Evolutionary conservation across 2,113 vertebrate genomes (phyloP).

Genomic region (Lophura nycthemera): DNA sequence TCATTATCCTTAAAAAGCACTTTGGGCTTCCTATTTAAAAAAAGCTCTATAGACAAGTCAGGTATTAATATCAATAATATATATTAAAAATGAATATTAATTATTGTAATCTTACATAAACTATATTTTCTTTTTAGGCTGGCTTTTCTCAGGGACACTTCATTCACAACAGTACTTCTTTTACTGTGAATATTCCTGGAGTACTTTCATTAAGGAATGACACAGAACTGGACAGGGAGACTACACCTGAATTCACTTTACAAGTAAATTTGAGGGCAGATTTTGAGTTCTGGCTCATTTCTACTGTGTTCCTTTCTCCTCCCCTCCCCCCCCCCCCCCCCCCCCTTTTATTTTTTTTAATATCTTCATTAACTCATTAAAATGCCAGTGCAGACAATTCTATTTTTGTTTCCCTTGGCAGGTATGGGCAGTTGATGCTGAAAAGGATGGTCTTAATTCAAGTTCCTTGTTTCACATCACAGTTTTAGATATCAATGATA

Average conservation of each 20-base stretch:
- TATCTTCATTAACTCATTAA: background rate
- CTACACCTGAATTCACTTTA: slow-evolving; percentile 68
- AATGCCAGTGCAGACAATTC: background rate
- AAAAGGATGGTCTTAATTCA: slow-evolving; percentile 62
- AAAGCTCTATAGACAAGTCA: background rate
- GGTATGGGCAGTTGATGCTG: slow-evolving; percentile 82
- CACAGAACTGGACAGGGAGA: slow-evolving; percentile 82
- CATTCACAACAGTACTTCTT: slow-evolving; percentile 61
- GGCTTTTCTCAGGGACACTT: slow-evolving; percentile 83
- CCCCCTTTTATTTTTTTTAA: background rate
- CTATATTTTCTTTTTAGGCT: slow-evolving; percentile 24
- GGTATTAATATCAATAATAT: background rate
- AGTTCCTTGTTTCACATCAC: slow-evolving; percentile 78
- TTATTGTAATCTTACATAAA: background rate
- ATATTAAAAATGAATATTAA: background rate
- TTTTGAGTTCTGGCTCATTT: background rate
- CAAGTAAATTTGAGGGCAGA: slow-evolving; percentile 67
- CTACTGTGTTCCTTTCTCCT: background rate
- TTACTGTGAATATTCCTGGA: slow-evolving; percentile 77
- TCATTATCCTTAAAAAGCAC: background rate
- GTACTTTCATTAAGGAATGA: slow-evolving; percentile 73
- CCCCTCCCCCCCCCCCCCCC: no score
- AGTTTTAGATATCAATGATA: slow-evolving; percentile 84
- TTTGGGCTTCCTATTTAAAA: background rate
- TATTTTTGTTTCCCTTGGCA: slow-evolving; percentile 23